Evolutionary conservation across 2,888 invertebrate species (phyloP).

Genomic region (Diadegma fenestrale): DNA sequence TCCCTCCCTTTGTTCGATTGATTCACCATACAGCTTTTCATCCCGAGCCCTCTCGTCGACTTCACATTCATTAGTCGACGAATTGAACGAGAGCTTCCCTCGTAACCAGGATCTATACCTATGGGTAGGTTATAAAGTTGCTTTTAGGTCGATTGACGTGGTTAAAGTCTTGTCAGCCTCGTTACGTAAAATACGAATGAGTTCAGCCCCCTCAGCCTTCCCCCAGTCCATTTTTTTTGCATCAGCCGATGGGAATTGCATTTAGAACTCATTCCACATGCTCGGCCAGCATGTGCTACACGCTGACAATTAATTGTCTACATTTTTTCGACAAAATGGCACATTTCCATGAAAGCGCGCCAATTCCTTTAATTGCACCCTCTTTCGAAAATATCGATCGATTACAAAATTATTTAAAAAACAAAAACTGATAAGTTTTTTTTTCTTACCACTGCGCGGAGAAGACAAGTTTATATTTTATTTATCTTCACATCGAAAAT

Average conservation of each 20-base stretch:
- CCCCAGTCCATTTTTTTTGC: background rate
- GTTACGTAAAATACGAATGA: constrained; percentile 28
- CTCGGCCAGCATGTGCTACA: background rate
- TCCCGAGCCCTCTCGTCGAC: constrained; percentile 54
- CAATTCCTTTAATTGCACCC: too few species aligned
- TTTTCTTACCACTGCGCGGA: too few species aligned
- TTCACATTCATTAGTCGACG: constrained; percentile 64
- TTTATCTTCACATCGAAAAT: background rate
- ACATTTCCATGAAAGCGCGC: too few species aligned
- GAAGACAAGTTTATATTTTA: background rate
- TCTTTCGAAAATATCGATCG: background rate
- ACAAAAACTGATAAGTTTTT: background rate
- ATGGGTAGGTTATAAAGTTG: constrained; percentile 33
- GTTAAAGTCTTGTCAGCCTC: constrained; percentile 53
- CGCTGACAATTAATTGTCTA: background rate
- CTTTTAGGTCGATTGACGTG: constrained; percentile 48
- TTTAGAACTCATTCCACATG: constrained; percentile 1
- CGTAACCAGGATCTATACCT: constrained; percentile 21
- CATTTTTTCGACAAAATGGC: background rate
- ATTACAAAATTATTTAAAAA: background rate
- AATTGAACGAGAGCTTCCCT: constrained; percentile 45
- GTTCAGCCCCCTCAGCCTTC: background rate
- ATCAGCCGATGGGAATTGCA: background rate
- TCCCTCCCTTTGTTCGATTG: constrained; percentile 66
- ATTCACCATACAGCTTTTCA: constrained; percentile 66